Percentiles rank a stretch among this genome's conserved stretches.
phyloP scores from a whole-genome alignment of 2,888 invertebrate species.

The Drosophila anomalata region DNA sequence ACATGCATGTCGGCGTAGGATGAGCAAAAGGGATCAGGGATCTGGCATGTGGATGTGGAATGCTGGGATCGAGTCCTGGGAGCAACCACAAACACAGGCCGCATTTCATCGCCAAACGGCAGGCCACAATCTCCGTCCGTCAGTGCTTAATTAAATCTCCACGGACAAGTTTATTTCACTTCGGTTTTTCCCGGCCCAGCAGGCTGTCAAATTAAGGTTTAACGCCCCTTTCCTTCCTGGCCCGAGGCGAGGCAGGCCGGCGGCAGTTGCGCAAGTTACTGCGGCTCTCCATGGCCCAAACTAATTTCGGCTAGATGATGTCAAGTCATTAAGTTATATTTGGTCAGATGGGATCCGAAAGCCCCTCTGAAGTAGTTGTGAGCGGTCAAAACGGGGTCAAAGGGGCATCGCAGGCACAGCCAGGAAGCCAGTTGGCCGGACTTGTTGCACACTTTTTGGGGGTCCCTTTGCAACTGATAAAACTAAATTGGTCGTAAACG shows the following conservation, averaged over 20 bases:
- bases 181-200: constrained; percentile 8
- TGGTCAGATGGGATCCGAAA: constrained; percentile 24
- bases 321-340: constrained; percentile 41
- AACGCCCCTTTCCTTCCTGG: constrained; percentile 18
- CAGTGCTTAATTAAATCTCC: constrained; percentile 68
- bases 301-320: constrained; percentile 52
- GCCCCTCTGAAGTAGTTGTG: constrained; percentile 6
- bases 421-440: constrained; percentile 17
- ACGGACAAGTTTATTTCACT: constrained; percentile 53
- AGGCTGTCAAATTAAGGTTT: constrained; percentile 59
- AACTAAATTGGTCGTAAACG: constrained; percentile 16
- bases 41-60: constrained; percentile 6
- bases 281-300: constrained; percentile 31
- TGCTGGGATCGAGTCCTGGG: constrained; percentile 11
- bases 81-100: constrained; percentile 7
- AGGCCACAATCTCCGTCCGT: constrained; percentile 37
- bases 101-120: background rate
- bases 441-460: constrained; percentile 39
- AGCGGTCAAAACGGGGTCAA: constrained; percentile 7
- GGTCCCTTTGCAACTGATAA: background rate
- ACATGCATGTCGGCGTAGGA: constrained; percentile 39
- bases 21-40: constrained; percentile 21
- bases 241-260: background rate
- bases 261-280: constrained; percentile 39
- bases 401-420: constrained; percentile 18